Evolutionary conservation across 2,113 vertebrate species (phyloP).

Genomic region (Oreochromis tanganicae): DNA sequence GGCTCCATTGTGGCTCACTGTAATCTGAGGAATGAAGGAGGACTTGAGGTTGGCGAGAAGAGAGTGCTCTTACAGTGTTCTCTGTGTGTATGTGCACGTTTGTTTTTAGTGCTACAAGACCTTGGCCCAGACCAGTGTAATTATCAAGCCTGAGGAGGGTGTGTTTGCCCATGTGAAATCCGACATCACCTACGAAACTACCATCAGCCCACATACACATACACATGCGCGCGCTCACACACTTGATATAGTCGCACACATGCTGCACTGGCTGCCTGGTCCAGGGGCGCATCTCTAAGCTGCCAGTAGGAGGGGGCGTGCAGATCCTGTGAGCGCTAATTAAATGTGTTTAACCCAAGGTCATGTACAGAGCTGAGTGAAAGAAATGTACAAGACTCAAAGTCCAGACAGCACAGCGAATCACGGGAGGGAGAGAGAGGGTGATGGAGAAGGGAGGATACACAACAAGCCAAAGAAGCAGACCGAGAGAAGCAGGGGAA

Average conservation of each 20-base stretch:
- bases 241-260: neutral
- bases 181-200: neutral
- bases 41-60: neutral
- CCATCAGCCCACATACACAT: neutral
- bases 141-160: conserved; percentile 18
- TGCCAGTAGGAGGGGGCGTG: conserved; percentile 31
- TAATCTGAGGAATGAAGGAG: neutral
- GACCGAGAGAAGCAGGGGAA: neutral
- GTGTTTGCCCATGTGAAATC: neutral
- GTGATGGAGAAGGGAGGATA: neutral
- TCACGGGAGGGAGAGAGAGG: neutral
- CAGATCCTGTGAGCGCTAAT: conserved; percentile 60
- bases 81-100: neutral
- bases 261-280: neutral
- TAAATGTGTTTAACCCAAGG: conserved; percentile 69
- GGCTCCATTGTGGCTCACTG: neutral
- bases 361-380: conserved; percentile 21
- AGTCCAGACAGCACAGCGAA: neutral
- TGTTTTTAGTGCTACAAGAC: neutral
- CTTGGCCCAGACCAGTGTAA: neutral
- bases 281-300: conserved; percentile 25
- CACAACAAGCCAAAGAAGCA: conserved; percentile 21
- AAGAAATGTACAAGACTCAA: neutral
- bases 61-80: neutral
- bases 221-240: too few species aligned